Evolutionary conservation across 1,140 invertebrate genomes (phyloP), one percentile per base, ranked within the genome.

Genomic region (Dendroctonus valens): DNA sequence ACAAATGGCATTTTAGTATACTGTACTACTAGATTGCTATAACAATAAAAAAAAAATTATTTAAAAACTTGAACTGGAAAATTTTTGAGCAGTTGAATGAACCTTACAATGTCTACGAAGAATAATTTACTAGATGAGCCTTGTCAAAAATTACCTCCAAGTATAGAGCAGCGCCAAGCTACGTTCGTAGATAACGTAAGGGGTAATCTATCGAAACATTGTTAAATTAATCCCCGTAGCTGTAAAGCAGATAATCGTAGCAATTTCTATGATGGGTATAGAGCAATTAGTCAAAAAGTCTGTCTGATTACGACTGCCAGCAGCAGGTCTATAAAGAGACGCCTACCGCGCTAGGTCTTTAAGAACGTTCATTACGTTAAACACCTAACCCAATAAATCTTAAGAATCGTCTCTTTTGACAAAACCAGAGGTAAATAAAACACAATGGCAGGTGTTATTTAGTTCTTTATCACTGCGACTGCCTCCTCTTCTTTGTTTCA

Each of bases 341-440:
- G 49, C 12, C 7, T 12, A 44, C n/a, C 59, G 46, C 37, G 12
- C 38, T 41, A 26, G n/a, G 65, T 60, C 48, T 67, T 67, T 67
- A 67, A 67, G 49, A 38, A 48, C 41, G 42, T 67, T 67, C 65
- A 67, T 67, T 67, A 67, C 61, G 53, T 55, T 60, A 67, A 67
- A 67, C 65, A 67, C 65, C 65, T 67, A 55, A 67, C 52, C 58
- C 46, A 67, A 67, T 67, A 67, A 67, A 67, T 67, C 65, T 67
- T 49, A 60, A 37, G 55, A 67, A 60, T 67, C 48, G 55, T 60
- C 57, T 60, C 48, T 55, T 67, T 67, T 67, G 57, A 67, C 65
- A 67, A 67, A 67, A 48, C 65, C 55, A 67, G 54, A 48, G 49
- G 53, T 67, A 67, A 67, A 67, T 67, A 67, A 60, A 60, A 67